Evolutionary conservation across 2,797 vertebrate species (phyloP).

Genomic region (Poliocrania exsul): DNA sequence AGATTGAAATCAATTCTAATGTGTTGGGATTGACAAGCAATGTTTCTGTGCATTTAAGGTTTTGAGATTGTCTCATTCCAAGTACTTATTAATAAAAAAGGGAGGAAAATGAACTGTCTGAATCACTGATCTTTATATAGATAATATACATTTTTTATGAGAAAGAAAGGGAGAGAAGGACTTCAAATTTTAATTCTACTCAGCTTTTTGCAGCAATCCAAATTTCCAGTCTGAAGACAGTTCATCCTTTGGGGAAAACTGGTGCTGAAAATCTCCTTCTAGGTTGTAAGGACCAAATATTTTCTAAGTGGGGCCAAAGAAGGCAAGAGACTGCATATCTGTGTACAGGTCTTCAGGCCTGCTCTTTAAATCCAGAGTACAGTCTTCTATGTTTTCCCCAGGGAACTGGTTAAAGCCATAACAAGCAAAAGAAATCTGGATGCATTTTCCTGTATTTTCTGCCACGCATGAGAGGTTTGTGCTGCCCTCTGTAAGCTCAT

Average conservation of each 20-base stretch:
- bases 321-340: neutral
- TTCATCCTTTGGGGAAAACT: neutral
- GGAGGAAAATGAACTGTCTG: neutral
- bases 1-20: neutral
- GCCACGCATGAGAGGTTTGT: neutral
- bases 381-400: neutral
- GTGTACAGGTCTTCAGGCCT: neutral
- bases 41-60: neutral
- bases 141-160: neutral
- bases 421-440: neutral
- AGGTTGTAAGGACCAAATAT: neutral
- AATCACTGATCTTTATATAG: neutral
- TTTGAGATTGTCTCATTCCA: neutral
- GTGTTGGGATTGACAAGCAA: neutral
- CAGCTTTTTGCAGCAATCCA: neutral
- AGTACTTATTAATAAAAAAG: neutral
- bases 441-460: neutral
- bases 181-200: neutral
- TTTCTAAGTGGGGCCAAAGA: neutral
- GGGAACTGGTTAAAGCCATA: neutral
- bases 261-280: neutral
- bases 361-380: neutral
- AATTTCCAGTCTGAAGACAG: neutral
- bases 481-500: rapidly evolving
- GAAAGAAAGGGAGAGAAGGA: neutral